Base-by-base conservation (phyloP, 2,888 invertebrate species). In the Mesoligia furuncula region DNA sequence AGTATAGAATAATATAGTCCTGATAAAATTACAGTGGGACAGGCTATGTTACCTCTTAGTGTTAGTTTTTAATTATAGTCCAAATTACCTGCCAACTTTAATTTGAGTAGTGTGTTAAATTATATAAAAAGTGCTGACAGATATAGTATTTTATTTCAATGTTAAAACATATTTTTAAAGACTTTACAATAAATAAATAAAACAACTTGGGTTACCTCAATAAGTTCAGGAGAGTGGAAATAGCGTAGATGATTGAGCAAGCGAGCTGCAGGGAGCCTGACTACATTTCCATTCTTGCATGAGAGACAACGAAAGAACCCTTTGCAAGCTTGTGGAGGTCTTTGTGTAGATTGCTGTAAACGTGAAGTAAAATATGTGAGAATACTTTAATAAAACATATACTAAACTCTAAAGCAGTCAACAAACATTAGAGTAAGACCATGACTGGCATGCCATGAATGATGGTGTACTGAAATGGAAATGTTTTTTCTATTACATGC, bases 201-300 rank as follows among this genome's bases (percentile, higher is more conserved):
- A 64, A 59, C 13, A 42, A 45, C 11, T 36, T 31, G 15, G 13
- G 0, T 76, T 75, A 97, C 97, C 95, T 97, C 96, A 80, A 96
- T 92, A 76, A 97, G 95, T 80, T 95, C 92, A 45, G 95, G 93
- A 77, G 93, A 87, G 84, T 97, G 97, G 87, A 91, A 95, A 89
- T 95, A 95, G 75, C 96, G 96, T 59, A 97, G 91, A 87, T 97
- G 97, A 84, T 97, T 96, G 72, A 97, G 92, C 90, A 97, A 91
- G 71, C 97, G 93, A 31, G 93, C 96, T 68, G 95, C 89, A 4
- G 96, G 95, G 31, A 96, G 89, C 80, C 95, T 89, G 65, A 93
- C 92, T 5, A 88, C 89, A 81, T 96, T 97, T 20, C 93, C 92
- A 77, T 90, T 94, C 84, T 97, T 95, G 86, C 96, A 95, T 85